Evolutionary conservation across 2,888 invertebrate species (phyloP).

Genomic region (Ophioninae sp.): DNA sequence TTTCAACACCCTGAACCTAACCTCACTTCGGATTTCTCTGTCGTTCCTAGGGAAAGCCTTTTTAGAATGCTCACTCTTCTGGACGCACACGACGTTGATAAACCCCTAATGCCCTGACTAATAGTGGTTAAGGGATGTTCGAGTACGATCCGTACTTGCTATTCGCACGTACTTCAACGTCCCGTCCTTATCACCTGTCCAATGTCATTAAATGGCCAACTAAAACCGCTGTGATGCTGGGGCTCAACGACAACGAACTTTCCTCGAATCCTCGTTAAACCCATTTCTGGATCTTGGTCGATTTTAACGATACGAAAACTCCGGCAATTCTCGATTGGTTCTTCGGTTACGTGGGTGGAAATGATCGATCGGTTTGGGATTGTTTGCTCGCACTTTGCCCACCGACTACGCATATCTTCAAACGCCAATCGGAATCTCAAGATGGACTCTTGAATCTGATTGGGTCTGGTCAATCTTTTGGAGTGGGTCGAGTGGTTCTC

Average conservation of each 20-base stretch:
- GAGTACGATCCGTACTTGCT: constrained; percentile 4
- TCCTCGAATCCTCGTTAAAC: neutral
- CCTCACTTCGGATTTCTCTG: constrained; percentile 10
- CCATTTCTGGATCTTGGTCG: neutral
- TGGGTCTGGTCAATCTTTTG: neutral
- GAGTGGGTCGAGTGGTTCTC: neutral
- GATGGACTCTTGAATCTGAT: neutral
- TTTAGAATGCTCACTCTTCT: constrained; percentile 39
- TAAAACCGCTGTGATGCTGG: neutral
- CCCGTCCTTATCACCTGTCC: neutral
- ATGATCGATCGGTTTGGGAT: neutral
- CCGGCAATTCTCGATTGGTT: neutral
- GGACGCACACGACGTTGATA: constrained; percentile 11
- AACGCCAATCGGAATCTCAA: neutral
- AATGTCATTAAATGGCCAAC: neutral
- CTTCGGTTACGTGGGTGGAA: neutral
- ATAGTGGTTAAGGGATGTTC: neutral
- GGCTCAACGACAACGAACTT: neutral
- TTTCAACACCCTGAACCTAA: neutral
- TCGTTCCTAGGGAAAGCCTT: neutral
- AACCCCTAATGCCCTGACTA: constrained; percentile 1
- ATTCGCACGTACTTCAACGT: constrained; percentile 4
- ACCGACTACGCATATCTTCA: neutral
- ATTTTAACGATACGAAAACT: neutral
- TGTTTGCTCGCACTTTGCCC: neutral